Percentiles rank a stretch among this genome's conserved stretches.
These are phyloP conservation scores for Drosophila eugracilis DNA, from an alignment of 1,140 invertebrate species.

Conservation along the genomic window DNA sequence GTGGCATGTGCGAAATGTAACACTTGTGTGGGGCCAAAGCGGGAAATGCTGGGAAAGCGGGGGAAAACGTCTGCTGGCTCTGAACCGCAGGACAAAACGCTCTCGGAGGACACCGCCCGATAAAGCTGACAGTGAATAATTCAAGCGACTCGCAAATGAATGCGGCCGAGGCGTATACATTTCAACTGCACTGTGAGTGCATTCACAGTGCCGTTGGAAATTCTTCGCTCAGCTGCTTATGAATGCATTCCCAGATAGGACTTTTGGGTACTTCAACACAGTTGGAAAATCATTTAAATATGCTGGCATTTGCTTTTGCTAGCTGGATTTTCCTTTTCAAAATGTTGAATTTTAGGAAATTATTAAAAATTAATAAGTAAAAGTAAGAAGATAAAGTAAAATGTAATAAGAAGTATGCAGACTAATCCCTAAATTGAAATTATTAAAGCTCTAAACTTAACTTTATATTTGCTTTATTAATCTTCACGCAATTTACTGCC, in stretches of 20 bases:
- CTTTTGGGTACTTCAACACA: background rate
- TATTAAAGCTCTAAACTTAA: no score
- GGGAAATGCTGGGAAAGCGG: conserved; percentile 10
- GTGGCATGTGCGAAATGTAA: conserved; percentile 49
- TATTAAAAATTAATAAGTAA: no score
- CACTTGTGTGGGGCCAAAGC: conserved; percentile 10
- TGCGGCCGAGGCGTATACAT: conserved; percentile 1
- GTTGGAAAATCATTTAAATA: background rate
- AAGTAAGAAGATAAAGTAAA: no score
- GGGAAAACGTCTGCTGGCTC: conserved; percentile 22
- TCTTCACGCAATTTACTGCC: no score
- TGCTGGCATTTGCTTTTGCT: no score
- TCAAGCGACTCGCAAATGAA: conserved; percentile 15
- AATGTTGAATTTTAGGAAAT: no score
- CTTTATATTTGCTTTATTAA: no score
- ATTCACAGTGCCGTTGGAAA: background rate
- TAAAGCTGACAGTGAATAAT: conserved; percentile 50
- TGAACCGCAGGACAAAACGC: conserved; percentile 52
- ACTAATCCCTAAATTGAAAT: no score
- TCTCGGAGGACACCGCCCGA: conserved; percentile 40
- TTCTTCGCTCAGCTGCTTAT: background rate
- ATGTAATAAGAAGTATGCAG: no score
- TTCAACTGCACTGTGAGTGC: conserved; percentile 21
- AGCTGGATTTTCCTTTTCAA: no score
- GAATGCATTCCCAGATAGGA: conserved; percentile 1